Evolutionary conservation across 2,888 invertebrate species (phyloP), one percentile per base, ranked within the genome.

Genomic region (Malthinus flaveolus): DNA sequence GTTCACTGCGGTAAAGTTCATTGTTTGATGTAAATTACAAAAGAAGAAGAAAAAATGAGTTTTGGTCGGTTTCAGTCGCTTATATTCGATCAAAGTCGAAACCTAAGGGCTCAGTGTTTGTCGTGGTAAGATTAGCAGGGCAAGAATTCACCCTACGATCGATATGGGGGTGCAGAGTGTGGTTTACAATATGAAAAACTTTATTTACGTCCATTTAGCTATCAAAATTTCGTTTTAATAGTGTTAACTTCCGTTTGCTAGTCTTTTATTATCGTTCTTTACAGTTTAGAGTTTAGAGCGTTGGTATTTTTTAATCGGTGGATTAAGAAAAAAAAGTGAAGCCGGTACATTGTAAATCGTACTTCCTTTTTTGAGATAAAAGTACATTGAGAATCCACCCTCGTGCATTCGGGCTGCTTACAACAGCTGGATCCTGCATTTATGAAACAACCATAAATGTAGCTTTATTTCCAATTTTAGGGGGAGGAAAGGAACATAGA

Each of bases 121-220:
- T 54, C 45, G 59, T 54, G 59, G 58, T 59, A 57, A 62, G 66
- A 67, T 67, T 67, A 67, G 68, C 62, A 59, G 63, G 65, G 61
- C 64, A 64, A 66, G 64, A 64, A 64, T 63, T 50, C 62, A 61
- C 58, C 62, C 64, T 62, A 60, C 48, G 64, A 67, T 69, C 67
- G 65, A 69, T 68, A 69, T 66, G 54, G 64, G 66, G 64, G 66
- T 59, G 66, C 62, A 60, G 63, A 67, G 66, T 62, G 62, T 61
- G 61, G 45, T 63, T 66, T 61, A 67, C 65, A 63, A 55, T 34
- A 52, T 52, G 46, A 52, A 60, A 60, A 60, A 32, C 3, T 42
- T 42, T 15, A n/a, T 42, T 15, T 8, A 11, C 23, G 2, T 23
- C 23, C 23, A 23, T 23, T 23, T 23, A 2, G 5, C 23, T 23